Percentiles rank a stretch among this genome's conserved stretches.
Conservation (phyloP, 2,113 vertebrate genomes). For the Gopherus evgoodei region DNA sequence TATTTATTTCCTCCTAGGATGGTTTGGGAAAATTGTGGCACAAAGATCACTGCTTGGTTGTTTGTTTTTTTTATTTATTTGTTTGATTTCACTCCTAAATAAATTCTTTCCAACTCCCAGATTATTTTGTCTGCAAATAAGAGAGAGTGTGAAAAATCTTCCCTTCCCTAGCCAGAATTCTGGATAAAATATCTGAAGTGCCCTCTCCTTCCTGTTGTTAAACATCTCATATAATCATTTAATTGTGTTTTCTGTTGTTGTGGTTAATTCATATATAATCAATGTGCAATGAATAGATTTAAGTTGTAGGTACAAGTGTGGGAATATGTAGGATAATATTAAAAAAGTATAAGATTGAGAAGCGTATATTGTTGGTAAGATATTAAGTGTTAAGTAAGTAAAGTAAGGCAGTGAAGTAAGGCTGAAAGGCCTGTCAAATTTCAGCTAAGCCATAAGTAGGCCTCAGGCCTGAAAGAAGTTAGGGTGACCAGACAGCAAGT, state of each 20-base stretch:
- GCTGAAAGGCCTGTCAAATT: too few species aligned
- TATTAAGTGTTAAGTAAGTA: background rate
- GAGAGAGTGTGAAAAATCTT: background rate
- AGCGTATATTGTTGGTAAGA: background rate
- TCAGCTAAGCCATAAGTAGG: background rate
- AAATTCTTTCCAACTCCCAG: background rate
- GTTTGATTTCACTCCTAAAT: background rate
- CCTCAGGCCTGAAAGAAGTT: background rate
- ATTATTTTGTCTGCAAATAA: conserved; percentile 28
- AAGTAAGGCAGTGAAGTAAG: background rate
- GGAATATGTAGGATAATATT: background rate
- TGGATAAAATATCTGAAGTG: background rate
- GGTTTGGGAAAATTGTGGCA: background rate
- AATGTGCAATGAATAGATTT: background rate
- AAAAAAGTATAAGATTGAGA: too few species aligned
- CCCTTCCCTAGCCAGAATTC: background rate
- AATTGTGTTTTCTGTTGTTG: background rate
- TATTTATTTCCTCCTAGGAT: background rate
- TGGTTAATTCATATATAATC: background rate
- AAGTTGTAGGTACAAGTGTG: background rate
- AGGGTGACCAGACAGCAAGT: too few species aligned
- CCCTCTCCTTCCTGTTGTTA: background rate
- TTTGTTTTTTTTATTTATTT: background rate
- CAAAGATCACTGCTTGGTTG: background rate
- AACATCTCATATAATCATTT: background rate